A percentile compares a stretch with the other conserved stretches of the same genome.
Evolutionary conservation across 2,113 vertebrate species (phyloP).

Genomic region (Aphelocoma coerulescens): DNA sequence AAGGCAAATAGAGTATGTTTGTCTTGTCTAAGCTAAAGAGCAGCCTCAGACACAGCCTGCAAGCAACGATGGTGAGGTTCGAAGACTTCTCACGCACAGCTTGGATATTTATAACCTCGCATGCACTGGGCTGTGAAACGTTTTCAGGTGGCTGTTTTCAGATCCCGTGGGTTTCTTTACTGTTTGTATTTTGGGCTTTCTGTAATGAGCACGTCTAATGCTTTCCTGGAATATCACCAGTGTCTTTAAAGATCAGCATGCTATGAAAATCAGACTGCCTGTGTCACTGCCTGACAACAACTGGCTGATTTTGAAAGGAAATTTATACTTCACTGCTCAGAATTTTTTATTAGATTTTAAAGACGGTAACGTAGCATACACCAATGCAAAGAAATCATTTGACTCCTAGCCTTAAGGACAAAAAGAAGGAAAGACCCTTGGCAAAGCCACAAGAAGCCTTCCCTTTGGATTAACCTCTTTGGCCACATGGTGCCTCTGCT

Average conservation of each 20-base stretch:
- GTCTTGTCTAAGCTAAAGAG: background rate
- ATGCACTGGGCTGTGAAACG: background rate
- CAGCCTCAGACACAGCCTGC: background rate
- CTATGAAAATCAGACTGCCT: background rate
- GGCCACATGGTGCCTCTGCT: conserved; percentile 65
- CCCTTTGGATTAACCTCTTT: conserved; percentile 46
- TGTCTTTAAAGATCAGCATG: background rate
- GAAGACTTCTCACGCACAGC: background rate
- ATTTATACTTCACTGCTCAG: background rate
- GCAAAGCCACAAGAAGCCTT: background rate
- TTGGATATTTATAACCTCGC: background rate
- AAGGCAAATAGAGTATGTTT: background rate
- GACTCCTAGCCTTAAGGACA: background rate
- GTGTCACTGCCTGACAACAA: background rate
- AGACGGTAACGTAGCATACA: background rate
- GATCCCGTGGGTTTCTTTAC: background rate
- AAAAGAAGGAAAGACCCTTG: background rate
- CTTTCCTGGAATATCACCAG: background rate
- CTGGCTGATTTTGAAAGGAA: background rate
- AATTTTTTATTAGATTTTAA: background rate
- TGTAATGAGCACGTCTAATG: background rate
- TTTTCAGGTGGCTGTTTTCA: background rate
- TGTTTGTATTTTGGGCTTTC: background rate
- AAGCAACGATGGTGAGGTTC: background rate
- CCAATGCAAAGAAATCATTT: background rate